Base-by-base conservation (phyloP, 2,888 invertebrate genomes). In the Apotomis betuletana region DNA sequence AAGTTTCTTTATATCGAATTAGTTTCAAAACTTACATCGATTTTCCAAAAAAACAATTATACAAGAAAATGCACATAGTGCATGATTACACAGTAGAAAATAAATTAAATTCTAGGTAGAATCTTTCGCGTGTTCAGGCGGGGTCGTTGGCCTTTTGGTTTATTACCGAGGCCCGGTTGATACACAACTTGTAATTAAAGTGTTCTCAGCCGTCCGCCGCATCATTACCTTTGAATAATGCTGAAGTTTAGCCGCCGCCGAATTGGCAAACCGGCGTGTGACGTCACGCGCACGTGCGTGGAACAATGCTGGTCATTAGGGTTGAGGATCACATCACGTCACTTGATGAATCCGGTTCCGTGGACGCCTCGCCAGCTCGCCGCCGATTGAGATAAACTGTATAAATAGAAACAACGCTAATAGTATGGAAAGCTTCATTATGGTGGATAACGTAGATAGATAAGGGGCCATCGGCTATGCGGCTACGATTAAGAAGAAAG, bases 171-270 rank as follows among this genome's bases (percentile, higher is more conserved):
- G 58, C 58, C 38, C 38, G 12, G 38, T 12, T 38, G 38, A n/a
- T 38, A 57, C n/a, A 38, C 36, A n/a, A n/a, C 41, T 36, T 58
- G 8, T 68, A 59, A 68, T 68, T 60, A 54, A 51, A 54, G 15
- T 51, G 60, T n/a, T n/a, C 54, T 4, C 44, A 13, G 51, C 51
- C 38, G 51, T 49, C 49, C 8, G 44, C 44, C 44, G 58, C 67
- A 27, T 61, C 68, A 68, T 68, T 61, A 68, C 41, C 54, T 61
- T 61, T 15, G 38, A 61, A 36, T 61, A 54, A 44, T 36, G 46
- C 41, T 60, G 9, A 13, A 41, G 6, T 13, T 52, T 54, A 61
- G 36, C 52, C n/a, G 49, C 49, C 54, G 46, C 44, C 44, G 60
- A 44, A 61, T 61, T 27, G 54, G 67, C 61, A 46, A 60, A 27